phyloP scores from a whole-genome alignment of 2,888 invertebrate species.

The Noctua fimbriata region DNA sequence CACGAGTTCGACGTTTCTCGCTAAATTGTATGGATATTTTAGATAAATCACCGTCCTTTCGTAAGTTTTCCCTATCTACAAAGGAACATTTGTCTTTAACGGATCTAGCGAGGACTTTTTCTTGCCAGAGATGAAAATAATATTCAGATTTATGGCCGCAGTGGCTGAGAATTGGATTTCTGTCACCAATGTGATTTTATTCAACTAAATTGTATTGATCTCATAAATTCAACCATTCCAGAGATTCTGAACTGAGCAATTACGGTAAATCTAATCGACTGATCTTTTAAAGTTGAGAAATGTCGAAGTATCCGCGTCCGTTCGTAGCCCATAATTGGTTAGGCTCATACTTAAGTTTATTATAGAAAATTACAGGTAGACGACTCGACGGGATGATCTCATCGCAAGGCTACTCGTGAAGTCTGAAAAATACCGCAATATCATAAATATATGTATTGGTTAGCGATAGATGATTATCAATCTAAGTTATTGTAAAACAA shows the following conservation, averaged over 20 bases:
- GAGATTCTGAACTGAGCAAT: constrained; percentile 21
- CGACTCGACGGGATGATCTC: constrained; percentile 68
- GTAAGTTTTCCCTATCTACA: constrained; percentile 85
- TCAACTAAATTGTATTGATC: constrained; percentile 45
- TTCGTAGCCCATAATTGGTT: constrained; percentile 71
- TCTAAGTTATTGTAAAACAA: background rate
- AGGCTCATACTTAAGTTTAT: constrained; percentile 76
- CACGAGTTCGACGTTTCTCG: constrained; percentile 86
- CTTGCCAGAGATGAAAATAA: constrained; percentile 71
- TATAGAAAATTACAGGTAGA: constrained; percentile 79
- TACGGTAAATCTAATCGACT: constrained; percentile 10
- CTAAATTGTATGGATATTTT: constrained; percentile 89
- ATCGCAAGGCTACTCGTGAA: constrained; percentile 51
- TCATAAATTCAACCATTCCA: constrained; percentile 26
- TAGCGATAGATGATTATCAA: constrained; percentile 6
- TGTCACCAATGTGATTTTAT: constrained; percentile 50
- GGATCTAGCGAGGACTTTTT: constrained; percentile 82
- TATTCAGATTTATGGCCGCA: constrained; percentile 73
- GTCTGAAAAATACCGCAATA: constrained; percentile 30
- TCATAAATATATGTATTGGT: constrained; percentile 8
- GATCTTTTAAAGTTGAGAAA: constrained; percentile 61
- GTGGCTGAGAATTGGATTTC: constrained; percentile 51
- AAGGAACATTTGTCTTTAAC: constrained; percentile 86
- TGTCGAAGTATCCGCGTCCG: constrained; percentile 59
- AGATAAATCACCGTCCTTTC: constrained; percentile 87